These are phyloP conservation scores for Steinernema feltiae DNA, from an alignment of 1,140 invertebrate genomes.

Conservation along the genomic window DNA sequence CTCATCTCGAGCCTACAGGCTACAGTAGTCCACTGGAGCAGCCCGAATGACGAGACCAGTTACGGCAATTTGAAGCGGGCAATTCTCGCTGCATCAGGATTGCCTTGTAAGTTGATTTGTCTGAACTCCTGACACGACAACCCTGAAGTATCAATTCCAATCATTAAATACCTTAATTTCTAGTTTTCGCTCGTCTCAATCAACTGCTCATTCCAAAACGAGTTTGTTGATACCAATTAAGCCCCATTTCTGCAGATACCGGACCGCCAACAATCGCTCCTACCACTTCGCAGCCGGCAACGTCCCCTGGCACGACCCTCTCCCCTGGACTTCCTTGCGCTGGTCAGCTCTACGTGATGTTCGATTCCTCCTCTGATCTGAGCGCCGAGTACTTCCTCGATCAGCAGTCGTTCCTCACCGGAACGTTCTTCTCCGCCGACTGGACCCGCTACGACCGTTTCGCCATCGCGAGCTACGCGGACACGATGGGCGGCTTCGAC, in stretches of 20 bases:
- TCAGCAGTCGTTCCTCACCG: neutral
- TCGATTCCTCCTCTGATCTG: neutral
- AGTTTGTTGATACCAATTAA: neutral
- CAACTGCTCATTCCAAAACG: neutral
- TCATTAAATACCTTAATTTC: too few relatives aligned
- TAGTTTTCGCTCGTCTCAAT: neutral
- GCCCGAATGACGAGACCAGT: neutral
- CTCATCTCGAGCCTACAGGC: neutral
- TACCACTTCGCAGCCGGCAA: too few relatives aligned
- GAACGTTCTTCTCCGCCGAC: neutral
- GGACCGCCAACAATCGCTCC: neutral
- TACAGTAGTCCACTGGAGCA: neutral
- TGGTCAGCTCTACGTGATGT: neutral
- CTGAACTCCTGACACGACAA: too few relatives aligned
- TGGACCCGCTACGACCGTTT: neutral
- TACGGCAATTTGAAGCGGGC: neutral
- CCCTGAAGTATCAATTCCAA: too few relatives aligned
- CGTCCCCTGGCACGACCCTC: neutral
- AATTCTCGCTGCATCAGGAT: neutral
- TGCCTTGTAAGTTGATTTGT: slow-evolving; percentile 12
- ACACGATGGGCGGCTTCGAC: neutral
- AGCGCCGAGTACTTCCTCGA: neutral
- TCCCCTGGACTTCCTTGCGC: neutral
- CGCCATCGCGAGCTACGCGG: neutral
- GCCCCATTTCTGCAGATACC: neutral